Evolutionary conservation across 2,888 invertebrate species (phyloP), one percentile per base, ranked within the genome.

Genomic region (Leptarthrus brevirostris): DNA sequence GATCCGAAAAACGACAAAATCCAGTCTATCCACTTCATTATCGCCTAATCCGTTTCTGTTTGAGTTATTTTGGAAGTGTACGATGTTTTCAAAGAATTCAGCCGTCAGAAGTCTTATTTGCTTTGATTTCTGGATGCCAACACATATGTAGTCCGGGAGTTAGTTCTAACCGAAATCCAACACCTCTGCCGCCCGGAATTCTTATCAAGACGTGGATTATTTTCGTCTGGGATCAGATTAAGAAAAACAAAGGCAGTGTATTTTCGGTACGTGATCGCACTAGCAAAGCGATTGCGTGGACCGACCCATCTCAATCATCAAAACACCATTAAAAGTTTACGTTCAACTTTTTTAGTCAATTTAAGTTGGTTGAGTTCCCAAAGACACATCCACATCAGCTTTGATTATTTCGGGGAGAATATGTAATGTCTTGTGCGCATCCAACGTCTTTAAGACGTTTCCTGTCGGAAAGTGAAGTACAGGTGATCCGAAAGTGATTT

Each of bases 11-110:
- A 40, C 0, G 26, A n/a, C 26, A 26, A 14, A 26, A 30, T 40
- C 58, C 58, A 36, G 36, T 58, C 36, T 58, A 58, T 58, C 58
- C 36, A 58, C 20, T 58, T 58, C 58, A 58, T 58, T 58, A 58
- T 58, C 58, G 36, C 36, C 58, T 58, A 58, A 58, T 58, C 58
- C 58, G 34, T 36, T 58, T 58, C 36, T 36, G 20, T 58, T 58
- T 58, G 36, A 58, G 36, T 58, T 58, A 58, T 26, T 58, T 58
- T 36, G 36, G 36, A 58, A 36, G 20, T 58, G 58, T 58, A 58
- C 34, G 58, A 58, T 58, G 36, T 58, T 58, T 40, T 36, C 58
- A 16, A 58, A 12, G 58, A 58, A 36, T 58, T 58, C 36, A 58
- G 18, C 36, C 26, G 56, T 36, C 34, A 58, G 58, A 20, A 36